Evolutionary conservation across 2,113 vertebrate species (phyloP), one percentile per base, ranked within the genome.

Genomic region (Tursiops truncatus): DNA sequence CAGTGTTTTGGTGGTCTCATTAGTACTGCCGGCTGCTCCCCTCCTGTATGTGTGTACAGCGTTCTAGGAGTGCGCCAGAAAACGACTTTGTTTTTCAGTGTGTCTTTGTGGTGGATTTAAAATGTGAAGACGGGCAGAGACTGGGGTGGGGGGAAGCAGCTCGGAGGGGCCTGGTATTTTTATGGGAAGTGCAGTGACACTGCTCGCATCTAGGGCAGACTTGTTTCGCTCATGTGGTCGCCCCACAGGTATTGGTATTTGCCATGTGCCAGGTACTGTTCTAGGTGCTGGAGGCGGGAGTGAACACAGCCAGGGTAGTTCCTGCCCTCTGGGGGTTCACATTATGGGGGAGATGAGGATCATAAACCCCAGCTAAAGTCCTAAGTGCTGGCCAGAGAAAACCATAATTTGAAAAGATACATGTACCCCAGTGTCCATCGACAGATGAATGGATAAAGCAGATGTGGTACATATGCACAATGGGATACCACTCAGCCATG

Each of bases 1-100:
- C 50, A 1, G 20, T 18, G 6, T 2, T 1, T 26, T 26, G 3
- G 33, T 2, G 4, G 5, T 13, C 44, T 11, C n/a, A 3, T 13
- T 4, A 23, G 36, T 20, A 3, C 14, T 4, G 50, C 65, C 2
- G 3, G 41, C 44, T 21, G 58, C n/a, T 17, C 11, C 33, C 18
- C 11, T 9, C 15, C 11, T 9, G 7, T 33, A 0, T 18, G 17
- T 36, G 44, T 21, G 8, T 21, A 2, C 33, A 41, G 2, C 9
- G 2, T 47, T 47, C 41, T 41, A 31, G 84, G 74, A 14, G 10
- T 3, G 18, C 7, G 13, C 38, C 6, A 25, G 10, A 17, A 18
- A 14, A 0, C 0, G 12, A 17, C 71, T n/a, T 67, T 62, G 67
- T 28, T 26, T 44, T 92, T n/a, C 38, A 25, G 18, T n/a, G 8